Base-by-base conservation (phyloP, 2,888 invertebrate species). In the Caenorhabditis parvicauda region DNA sequence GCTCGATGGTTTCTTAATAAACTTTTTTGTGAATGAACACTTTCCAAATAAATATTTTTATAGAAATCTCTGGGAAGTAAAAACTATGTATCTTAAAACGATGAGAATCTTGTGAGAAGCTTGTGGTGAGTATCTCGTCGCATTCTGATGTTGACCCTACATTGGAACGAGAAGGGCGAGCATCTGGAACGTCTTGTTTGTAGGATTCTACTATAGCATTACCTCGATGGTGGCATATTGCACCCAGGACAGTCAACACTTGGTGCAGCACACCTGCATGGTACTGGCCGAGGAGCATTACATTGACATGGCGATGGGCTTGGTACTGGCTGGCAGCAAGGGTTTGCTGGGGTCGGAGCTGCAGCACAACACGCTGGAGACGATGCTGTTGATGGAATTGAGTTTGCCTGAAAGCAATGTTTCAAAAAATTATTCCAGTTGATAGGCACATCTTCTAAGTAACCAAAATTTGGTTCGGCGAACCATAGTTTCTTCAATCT, bases 251-350 rank as follows among this genome's bases (percentile, higher is more conserved):
- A 70, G 3, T 60, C 64, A 21, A 56, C 32, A 9, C 49, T 21
- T 29, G 57, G 67, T n/a, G 70, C 59, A 4, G 56, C 57, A 53
- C 70, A 70, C 38, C 70, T 45, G 39, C 70, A 70, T 22, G 70
- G 70, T 0, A 64, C 57, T 6, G 70, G 70, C 45, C 70, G 56
- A 38, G 70, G 70, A 3, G 64, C 64, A 2, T 61, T 42, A 38
- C 70, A 70, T 24, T 46, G 25, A 39, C 70, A 70, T 19, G 58
- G 58, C 3, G 37, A 9, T 28, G 57, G 64, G 22, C 29, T 45
- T 12, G 58, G 58, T 25, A 45, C 45, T 12, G 64, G 60, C 38
- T 64, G 64, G 43, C 64, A 64, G n/a, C 64, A 64, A 37, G 64
- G 64, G 46, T 64, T 64, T 2, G 64, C 48, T 42, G 59, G 60